Evolutionary conservation across 2,113 vertebrate species (phyloP).

Genomic region (Rafetus swinhoei): DNA sequence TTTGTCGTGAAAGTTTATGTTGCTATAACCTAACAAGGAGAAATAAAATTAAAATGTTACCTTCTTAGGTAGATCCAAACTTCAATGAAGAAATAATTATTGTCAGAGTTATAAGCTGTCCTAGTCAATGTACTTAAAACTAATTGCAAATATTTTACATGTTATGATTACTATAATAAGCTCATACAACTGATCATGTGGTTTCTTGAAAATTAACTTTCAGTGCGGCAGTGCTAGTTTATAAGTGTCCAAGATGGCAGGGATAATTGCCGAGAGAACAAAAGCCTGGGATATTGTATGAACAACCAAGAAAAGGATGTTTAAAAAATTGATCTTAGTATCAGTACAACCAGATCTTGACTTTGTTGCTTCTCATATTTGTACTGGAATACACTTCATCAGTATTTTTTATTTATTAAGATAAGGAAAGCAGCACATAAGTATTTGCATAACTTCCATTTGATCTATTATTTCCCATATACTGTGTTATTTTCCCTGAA

Average conservation of each 20-base stretch:
- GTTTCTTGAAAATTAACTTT: background rate
- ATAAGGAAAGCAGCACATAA: background rate
- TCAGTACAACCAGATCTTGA: background rate
- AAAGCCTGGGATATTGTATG: background rate
- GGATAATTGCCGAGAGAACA: background rate
- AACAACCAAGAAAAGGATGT: background rate
- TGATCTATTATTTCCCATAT: background rate
- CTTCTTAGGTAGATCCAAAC: background rate
- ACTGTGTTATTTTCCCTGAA: background rate
- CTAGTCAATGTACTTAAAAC: background rate
- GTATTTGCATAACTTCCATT: background rate
- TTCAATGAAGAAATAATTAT: background rate
- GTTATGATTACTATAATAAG: background rate
- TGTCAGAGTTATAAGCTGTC: background rate
- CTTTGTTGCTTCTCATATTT: background rate
- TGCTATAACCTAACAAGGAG: background rate
- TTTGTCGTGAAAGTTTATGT: background rate
- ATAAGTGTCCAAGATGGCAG: background rate
- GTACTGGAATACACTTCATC: background rate
- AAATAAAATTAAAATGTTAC: background rate
- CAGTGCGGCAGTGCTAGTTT: background rate
- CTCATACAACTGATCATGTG: background rate
- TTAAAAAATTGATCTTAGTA: background rate
- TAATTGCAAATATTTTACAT: background rate
- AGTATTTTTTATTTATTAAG: background rate